Evolutionary conservation across 2,888 invertebrate species (phyloP).

Genomic region (Fragum whitleyi): DNA sequence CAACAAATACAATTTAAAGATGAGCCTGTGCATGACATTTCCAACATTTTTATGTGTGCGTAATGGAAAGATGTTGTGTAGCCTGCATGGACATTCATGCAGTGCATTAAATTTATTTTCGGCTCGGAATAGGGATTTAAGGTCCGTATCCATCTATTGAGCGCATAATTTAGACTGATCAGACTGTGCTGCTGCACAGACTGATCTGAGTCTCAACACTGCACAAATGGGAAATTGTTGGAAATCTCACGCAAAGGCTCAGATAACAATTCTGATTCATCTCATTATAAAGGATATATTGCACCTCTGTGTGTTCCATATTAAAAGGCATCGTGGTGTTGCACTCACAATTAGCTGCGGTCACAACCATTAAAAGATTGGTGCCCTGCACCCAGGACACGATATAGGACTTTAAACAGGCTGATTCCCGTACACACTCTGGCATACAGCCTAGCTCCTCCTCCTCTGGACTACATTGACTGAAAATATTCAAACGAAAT

Average conservation of each 20-base stretch:
- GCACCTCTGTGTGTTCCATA: conserved; percentile 21
- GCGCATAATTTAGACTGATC: too few relatives aligned
- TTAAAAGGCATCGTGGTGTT: conserved; percentile 32
- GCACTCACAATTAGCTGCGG: conserved; percentile 18
- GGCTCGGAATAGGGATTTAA: too few relatives aligned
- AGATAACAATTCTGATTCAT: too few relatives aligned
- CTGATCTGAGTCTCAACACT: neutral
- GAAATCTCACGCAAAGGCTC: too few relatives aligned
- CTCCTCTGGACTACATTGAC: conserved; percentile 14
- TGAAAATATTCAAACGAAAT: neutral
- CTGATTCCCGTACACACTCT: conserved; percentile 17
- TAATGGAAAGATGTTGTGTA: too few relatives aligned
- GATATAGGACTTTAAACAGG: conserved; percentile 41
- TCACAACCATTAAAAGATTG: conserved; percentile 47
- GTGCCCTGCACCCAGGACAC: conserved; percentile 49
- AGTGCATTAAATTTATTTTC: too few relatives aligned
- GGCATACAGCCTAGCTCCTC: neutral
- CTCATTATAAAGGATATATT: conserved; percentile 33
- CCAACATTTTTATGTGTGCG: too few relatives aligned
- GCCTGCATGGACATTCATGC: too few relatives aligned
- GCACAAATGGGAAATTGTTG: too few relatives aligned
- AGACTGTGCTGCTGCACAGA: neutral
- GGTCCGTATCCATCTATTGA: too few relatives aligned
- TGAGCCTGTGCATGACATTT: too few relatives aligned
- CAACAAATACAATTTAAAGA: too few relatives aligned